A percentile compares a stretch with the other conserved stretches of the same genome.
Conservation (phyloP, 2,888 invertebrate species). For the Microchrysa polita region DNA sequence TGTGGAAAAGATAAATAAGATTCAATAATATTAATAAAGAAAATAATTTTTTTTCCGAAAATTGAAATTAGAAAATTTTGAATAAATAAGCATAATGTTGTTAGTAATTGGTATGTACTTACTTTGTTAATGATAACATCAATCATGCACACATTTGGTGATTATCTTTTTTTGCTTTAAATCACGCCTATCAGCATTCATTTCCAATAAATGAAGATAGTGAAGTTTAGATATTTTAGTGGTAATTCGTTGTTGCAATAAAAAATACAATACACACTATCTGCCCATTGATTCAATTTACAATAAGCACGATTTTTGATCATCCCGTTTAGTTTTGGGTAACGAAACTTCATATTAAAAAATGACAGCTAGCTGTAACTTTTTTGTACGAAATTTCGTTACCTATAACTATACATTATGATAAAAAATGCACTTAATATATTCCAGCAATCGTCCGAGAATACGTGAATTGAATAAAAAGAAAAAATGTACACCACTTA, state of each 20-base stretch:
- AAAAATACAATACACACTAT: no score
- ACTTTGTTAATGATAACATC: conserved; percentile 42
- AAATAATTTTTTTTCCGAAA: conserved; percentile 4
- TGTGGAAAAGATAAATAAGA: not conserved
- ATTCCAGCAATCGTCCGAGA: no score
- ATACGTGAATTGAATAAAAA: no score
- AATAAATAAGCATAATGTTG: not conserved
- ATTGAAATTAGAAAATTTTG: conserved; percentile 1
- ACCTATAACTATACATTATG: no score
- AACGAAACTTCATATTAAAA: no score
- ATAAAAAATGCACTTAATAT: no score
- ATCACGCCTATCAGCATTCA: not conserved
- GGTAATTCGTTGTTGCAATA: conserved; percentile 24
- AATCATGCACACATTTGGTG: conserved; percentile 37
- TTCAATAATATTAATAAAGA: not conserved
- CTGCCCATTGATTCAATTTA: no score
- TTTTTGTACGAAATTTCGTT: no score
- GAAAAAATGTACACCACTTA: no score
- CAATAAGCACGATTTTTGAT: no score
- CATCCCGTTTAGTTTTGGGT: no score
- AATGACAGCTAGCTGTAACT: no score
- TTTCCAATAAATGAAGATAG: not conserved
- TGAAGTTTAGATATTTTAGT: conserved; percentile 4
- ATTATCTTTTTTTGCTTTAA: not conserved
- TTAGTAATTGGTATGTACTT: conserved; percentile 25